These are phyloP conservation scores for Syngnathus scovelli DNA, from an alignment of 2,113 vertebrate genomes.

Conservation along the genomic window DNA sequence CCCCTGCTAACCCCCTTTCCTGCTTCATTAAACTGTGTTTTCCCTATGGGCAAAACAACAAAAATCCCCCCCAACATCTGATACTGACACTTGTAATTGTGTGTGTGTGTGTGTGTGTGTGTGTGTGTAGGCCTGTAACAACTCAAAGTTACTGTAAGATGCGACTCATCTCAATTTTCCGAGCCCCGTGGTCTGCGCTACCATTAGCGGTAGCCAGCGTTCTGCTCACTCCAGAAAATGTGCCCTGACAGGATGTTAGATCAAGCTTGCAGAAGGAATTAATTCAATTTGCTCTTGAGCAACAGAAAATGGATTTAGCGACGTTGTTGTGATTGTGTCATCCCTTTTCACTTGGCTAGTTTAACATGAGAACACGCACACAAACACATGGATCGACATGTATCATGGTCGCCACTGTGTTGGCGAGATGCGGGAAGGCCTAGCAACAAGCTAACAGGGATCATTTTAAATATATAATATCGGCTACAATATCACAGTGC, in stretches of 20 bases:
- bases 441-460: not conserved
- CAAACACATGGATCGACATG: not conserved
- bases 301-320: not conserved
- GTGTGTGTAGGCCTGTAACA: not conserved
- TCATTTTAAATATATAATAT: not conserved
- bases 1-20: slow-evolving; percentile 10
- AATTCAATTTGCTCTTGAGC: not conserved
- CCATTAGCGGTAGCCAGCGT: no score
- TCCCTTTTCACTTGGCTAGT: not conserved
- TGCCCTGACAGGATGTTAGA: no score
- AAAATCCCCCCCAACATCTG: slow-evolving; percentile 44
- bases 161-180: no score
- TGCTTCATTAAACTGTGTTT: slow-evolving; percentile 49
- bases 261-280: no score
- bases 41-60: slow-evolving; percentile 33
- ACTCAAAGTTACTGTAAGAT: no score
- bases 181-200: no score
- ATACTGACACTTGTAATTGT: slow-evolving; percentile 20
- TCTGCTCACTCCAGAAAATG: no score
- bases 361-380: not conserved
- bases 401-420: not conserved
- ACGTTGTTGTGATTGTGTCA: not conserved
- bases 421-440: not conserved
- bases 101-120: not conserved
- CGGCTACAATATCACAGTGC: not conserved